phyloP scores from a whole-genome alignment of 2,797 vertebrate species.

The Coregonus sp. region DNA sequence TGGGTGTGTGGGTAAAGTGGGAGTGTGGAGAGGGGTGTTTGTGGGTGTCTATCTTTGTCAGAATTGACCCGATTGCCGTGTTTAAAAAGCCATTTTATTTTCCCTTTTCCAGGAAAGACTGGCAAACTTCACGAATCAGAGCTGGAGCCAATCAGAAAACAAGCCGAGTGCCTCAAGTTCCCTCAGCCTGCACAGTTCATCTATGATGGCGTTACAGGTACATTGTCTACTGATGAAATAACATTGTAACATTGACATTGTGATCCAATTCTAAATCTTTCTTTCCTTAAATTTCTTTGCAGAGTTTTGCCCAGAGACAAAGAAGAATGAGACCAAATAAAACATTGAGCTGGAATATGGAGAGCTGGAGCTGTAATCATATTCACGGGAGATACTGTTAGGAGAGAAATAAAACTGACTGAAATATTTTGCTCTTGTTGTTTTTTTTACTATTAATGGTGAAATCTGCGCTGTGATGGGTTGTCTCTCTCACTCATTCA shows the following conservation, averaged over 20 bases:
- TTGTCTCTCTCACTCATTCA: not conserved
- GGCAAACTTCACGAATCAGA: not conserved
- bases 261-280: not conserved
- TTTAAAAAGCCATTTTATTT: not conserved
- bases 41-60: too few species aligned
- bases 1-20: not conserved
- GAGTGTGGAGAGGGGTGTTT: too few species aligned
- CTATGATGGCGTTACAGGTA: not conserved
- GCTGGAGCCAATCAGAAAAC: not conserved
- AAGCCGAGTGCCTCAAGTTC: conserved; percentile 1
- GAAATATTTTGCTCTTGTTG: not conserved
- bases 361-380: too few species aligned
- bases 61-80: not conserved
- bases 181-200: not conserved
- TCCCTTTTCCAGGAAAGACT: not conserved
- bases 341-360: not conserved
- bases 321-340: not conserved
- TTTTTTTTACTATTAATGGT: not conserved
- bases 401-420: not conserved
- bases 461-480: not conserved
- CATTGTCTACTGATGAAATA: not conserved
- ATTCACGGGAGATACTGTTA: not conserved
- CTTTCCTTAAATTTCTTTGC: not conserved
- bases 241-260: not conserved
- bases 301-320: not conserved